Evolutionary conservation across 2,888 invertebrate genomes (phyloP).

Genomic region (Spilosoma lubricipeda): DNA sequence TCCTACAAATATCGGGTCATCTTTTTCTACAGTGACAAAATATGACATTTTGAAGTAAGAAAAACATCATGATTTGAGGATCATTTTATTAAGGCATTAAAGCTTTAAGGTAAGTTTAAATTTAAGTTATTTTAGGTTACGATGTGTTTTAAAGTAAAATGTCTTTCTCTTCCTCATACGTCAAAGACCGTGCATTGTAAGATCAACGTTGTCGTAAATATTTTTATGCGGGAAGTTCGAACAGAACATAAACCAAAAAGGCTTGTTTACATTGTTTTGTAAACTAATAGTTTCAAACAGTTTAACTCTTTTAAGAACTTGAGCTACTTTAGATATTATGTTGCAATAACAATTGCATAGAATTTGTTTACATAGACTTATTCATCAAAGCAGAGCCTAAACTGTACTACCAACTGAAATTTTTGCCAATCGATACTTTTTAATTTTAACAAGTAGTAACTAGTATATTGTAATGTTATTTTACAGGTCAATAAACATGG

Average conservation of each 20-base stretch:
- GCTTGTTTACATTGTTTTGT: background rate
- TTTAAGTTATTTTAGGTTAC: background rate
- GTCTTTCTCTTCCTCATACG: background rate
- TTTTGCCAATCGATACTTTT: background rate
- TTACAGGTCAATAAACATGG: slow-evolving; percentile 48
- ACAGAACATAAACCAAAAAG: background rate
- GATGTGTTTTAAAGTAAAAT: no score
- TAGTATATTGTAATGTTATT: slow-evolving; percentile 17
- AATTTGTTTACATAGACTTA: no score
- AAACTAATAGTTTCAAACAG: background rate
- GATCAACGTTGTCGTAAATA: background rate
- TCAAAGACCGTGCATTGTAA: background rate
- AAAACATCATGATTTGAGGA: background rate
- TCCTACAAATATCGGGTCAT: background rate
- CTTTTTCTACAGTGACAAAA: background rate
- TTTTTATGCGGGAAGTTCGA: slow-evolving; percentile 13
- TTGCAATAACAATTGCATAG: background rate
- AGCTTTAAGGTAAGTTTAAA: background rate
- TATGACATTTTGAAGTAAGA: background rate
- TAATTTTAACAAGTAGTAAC: background rate
- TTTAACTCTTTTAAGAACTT: background rate
- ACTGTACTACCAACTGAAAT: background rate
- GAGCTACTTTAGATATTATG: background rate
- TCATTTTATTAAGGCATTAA: background rate
- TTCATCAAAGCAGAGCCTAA: background rate